phyloP scores from a whole-genome alignment of 2,888 invertebrate genomes.

The Phaedon cochleariae region DNA sequence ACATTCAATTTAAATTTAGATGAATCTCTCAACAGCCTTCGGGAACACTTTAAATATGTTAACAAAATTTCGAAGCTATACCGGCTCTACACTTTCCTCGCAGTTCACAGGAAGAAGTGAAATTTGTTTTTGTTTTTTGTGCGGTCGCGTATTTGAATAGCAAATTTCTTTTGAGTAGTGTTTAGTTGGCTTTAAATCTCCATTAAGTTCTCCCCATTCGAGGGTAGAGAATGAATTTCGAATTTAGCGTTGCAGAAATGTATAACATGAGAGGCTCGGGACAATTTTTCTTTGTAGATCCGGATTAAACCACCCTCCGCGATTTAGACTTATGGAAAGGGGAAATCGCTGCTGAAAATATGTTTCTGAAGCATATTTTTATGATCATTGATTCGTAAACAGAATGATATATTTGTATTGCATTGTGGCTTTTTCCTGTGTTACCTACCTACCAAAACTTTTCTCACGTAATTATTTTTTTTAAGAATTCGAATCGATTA shows the following conservation, averaged over 20 bases:
- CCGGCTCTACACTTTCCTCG: neutral
- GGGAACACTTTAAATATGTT: slow-evolving; percentile 5
- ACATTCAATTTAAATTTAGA: slow-evolving; percentile 13
- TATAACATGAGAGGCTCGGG: neutral
- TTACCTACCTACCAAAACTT: neutral
- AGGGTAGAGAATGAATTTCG: slow-evolving; percentile 36
- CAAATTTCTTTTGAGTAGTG: slow-evolving; percentile 41
- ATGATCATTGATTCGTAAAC: slow-evolving; percentile 4
- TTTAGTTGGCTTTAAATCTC: slow-evolving; percentile 42
- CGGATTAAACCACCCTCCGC: neutral
- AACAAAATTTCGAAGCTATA: slow-evolving; percentile 10
- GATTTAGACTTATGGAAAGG: neutral
- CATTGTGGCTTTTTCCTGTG: neutral
- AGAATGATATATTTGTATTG: neutral
- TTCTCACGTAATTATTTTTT: neutral
- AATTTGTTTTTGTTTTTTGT: slow-evolving; percentile 19
- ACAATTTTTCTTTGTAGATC: slow-evolving; percentile 1
- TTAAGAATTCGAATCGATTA: too few species aligned
- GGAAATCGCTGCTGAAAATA: slow-evolving; percentile 7
- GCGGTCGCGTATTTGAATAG: slow-evolving; percentile 35
- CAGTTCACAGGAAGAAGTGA: neutral
- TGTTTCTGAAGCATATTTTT: slow-evolving; percentile 10
- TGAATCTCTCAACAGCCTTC: neutral
- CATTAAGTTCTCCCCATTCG: slow-evolving; percentile 32
- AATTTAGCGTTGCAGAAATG: slow-evolving; percentile 15